phyloP scores from a whole-genome alignment of 2,888 invertebrate species.

The Peribatodes rhomboidaria region DNA sequence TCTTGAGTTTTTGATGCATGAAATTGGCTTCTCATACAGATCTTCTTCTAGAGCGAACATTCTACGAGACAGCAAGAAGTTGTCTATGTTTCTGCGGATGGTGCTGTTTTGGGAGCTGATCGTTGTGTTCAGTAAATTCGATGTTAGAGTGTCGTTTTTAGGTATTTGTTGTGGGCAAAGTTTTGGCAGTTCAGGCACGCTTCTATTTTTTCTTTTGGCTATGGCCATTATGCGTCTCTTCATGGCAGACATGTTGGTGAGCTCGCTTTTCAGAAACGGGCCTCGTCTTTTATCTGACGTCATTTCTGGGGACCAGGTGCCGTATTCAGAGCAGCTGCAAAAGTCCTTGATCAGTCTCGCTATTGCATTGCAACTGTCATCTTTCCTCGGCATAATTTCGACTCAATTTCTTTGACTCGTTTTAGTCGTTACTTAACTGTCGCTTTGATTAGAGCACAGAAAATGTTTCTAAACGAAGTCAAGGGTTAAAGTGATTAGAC shows the following conservation, averaged over 20 bases:
- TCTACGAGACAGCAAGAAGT: constrained; percentile 72
- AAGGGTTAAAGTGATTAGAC: constrained; percentile 52
- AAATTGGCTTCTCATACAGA: constrained; percentile 79
- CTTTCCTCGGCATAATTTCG: constrained; percentile 70
- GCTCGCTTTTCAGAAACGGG: constrained; percentile 78
- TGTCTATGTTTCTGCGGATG: constrained; percentile 75
- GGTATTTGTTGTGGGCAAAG: constrained; percentile 49
- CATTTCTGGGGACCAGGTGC: constrained; percentile 84
- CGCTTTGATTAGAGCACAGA: constrained; percentile 76
- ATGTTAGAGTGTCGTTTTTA: constrained; percentile 71
- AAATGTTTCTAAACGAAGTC: constrained; percentile 65
- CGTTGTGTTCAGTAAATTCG: constrained; percentile 74
- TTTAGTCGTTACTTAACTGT: constrained; percentile 74
- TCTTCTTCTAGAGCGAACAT: constrained; percentile 79
- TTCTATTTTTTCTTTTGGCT: constrained; percentile 73
- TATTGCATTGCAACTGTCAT: constrained; percentile 79
- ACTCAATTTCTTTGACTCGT: too few species aligned
- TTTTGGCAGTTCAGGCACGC: constrained; percentile 70
- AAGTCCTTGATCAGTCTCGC: constrained; percentile 81
- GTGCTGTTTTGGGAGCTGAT: constrained; percentile 78
- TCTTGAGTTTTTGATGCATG: constrained; percentile 67
- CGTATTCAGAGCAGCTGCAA: constrained; percentile 83
- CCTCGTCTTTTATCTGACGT: constrained; percentile 74
- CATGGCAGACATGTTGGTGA: constrained; percentile 82
- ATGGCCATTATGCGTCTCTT: constrained; percentile 76